These are phyloP conservation scores for Hirudinaria manillensis DNA, from an alignment of 2,888 invertebrate species.

Conservation along the genomic window DNA sequence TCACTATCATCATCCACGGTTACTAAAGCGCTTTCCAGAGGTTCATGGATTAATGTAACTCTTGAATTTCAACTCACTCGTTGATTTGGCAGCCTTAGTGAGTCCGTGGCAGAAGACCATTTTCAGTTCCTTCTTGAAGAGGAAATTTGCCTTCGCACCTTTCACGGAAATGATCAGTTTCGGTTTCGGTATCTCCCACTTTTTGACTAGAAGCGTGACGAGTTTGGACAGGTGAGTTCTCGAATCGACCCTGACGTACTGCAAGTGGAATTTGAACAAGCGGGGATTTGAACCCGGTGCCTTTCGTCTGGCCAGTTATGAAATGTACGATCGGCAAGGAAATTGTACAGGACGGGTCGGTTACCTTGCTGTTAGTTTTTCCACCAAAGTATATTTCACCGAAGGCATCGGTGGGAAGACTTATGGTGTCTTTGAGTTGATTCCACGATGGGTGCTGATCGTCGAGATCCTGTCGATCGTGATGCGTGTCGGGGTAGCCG, in stretches of 20 bases:
- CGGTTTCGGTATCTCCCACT: slow-evolving; percentile 51
- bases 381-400: slow-evolving; percentile 52
- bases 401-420: slow-evolving; percentile 47
- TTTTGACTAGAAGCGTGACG: slow-evolving; percentile 46
- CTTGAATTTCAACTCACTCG: slow-evolving; percentile 43
- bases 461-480: background rate
- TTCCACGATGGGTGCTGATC: slow-evolving; percentile 40
- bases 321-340: too few relatives aligned
- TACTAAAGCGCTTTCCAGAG: too few relatives aligned
- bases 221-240: slow-evolving; percentile 46
- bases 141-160: slow-evolving; percentile 54
- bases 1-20: too few relatives aligned
- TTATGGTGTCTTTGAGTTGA: slow-evolving; percentile 41
- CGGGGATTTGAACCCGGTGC: background rate
- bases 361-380: slow-evolving; percentile 48
- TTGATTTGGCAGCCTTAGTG: slow-evolving; percentile 52
- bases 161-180: slow-evolving; percentile 55
- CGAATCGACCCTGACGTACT: slow-evolving; percentile 52
- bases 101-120: slow-evolving; percentile 53
- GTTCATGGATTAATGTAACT: background rate
- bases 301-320: too few relatives aligned
- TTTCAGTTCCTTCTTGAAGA: slow-evolving; percentile 49
- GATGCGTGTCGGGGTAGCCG: background rate
- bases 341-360: background rate
- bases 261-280: slow-evolving; percentile 27